Evolutionary conservation across 2,113 vertebrate genomes (phyloP).

Genomic region (Mus musculus): GRCm39 chr12:73568501-73569000

Average conservation of each 20-base stretch:
- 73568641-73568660: not conserved
- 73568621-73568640: conserved; percentile 82
- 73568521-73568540: conserved; percentile 92
- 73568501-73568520: conserved; percentile 92
- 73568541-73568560: conserved; percentile 92
- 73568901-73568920: conserved; percentile 78
- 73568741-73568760: conserved; percentile 20
- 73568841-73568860: conserved; percentile 50
- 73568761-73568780: not conserved
- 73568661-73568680: not conserved
- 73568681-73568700: too few relatives aligned
- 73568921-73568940: conserved; percentile 82
- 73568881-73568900: conserved; percentile 67
- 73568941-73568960: conserved; percentile 77
- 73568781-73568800: conserved; percentile 22
- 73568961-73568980: conserved; percentile 87
- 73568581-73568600: conserved; percentile 90
- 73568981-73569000: conserved; percentile 87
- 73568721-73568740: not conserved
- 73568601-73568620: conserved; percentile 91
- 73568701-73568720: not conserved
- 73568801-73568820: not conserved
- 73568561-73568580: conserved; percentile 90
- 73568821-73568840: conserved; percentile 54
- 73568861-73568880: conserved; percentile 70